Evolutionary conservation across 2,888 invertebrate species (phyloP), one percentile per base, ranked within the genome.

Genomic region (Apodemia hepburni): DNA sequence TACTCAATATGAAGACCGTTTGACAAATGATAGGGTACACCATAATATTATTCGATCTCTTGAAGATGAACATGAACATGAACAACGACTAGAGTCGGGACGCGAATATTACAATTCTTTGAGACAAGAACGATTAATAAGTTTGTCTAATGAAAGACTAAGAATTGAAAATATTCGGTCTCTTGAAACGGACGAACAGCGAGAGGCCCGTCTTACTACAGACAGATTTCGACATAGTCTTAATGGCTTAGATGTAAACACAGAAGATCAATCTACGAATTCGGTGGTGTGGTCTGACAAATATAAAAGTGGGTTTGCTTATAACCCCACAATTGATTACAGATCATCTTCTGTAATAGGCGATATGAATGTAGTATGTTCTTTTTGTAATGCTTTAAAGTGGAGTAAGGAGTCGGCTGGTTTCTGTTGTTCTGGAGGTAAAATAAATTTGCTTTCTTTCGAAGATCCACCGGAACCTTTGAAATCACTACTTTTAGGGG

Each of bases 381-480:
- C 38, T 58, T 64, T 58, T 64, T 70, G 68, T 64, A 59, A 64
- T 64, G 67, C 67, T 60, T 64, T 61, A 51, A 70, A 67, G 59
- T 68, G 68, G 68, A 64, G 54, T 12, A 65, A 65, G 29, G 67
- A 70, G 61, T 58, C 67, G 3, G 58, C 42, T 62, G 68, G 67
- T 35, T 61, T 70, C 6, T 70, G 68, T 64, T 68, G 68, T 67
- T 68, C 62, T 58, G 61, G 57, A 33, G 64, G 66, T 51, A 69
- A 67, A 63, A 58, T 68, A 35, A 59, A 35, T 35, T 51, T 38
- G 11, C 69, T 9, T 18, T 33, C 11, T 22, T 57, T 69, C 22
- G 49, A 61, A 22, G 63, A 67, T 9, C 65, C 68, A 29, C 63
- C 65, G n/a, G 35, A 35, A 35, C 35, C 35, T 35, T 35, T 35